phyloP scores from a whole-genome alignment of 2,797 vertebrate genomes.

The Hoplostethus mediterraneus region DNA sequence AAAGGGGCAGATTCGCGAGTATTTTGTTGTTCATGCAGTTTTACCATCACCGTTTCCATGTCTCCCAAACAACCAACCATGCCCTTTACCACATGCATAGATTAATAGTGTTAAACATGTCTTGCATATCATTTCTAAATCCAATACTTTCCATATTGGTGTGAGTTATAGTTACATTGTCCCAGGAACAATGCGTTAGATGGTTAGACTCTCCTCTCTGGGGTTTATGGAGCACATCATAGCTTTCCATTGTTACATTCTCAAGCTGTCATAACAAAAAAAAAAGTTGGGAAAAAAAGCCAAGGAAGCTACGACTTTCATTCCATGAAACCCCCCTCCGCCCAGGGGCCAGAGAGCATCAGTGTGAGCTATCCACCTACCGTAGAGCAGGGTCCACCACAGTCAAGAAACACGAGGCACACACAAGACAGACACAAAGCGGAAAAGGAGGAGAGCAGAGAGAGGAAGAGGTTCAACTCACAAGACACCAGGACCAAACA shows the following conservation, averaged over 20 bases:
- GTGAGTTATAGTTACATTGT: slow-evolving; percentile 79
- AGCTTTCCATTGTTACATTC: slow-evolving; percentile 81
- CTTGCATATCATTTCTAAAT: slow-evolving; percentile 69
- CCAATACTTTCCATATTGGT: slow-evolving; percentile 78
- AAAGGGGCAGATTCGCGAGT: slow-evolving; percentile 34
- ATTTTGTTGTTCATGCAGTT: slow-evolving; percentile 69
- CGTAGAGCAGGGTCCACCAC: slow-evolving; percentile 83
- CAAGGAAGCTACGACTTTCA: slow-evolving; percentile 84
- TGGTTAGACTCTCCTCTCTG: slow-evolving; percentile 75
- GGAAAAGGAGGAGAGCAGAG: slow-evolving; percentile 79
- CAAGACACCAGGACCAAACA: slow-evolving; percentile 81
- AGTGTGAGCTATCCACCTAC: slow-evolving; percentile 87
- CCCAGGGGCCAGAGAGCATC: slow-evolving; percentile 75
- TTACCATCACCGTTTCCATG: slow-evolving; percentile 64
- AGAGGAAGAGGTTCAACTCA: slow-evolving; percentile 87
- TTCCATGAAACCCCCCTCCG: slow-evolving; percentile 81
- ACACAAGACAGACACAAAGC: slow-evolving; percentile 83
- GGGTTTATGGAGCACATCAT: slow-evolving; percentile 82
- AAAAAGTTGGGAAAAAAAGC: slow-evolving; percentile 46
- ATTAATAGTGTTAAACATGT: slow-evolving; percentile 76
- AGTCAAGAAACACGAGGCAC: slow-evolving; percentile 84
- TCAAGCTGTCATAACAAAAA: slow-evolving; percentile 72
- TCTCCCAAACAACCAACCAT: slow-evolving; percentile 81
- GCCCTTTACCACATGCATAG: slow-evolving; percentile 86
- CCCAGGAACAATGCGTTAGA: slow-evolving; percentile 50